Percentiles rank a stretch among this genome's conserved stretches.
These are phyloP conservation scores for Pipra filicauda DNA, from an alignment of 2,113 vertebrate species.

Conservation along the genomic window DNA sequence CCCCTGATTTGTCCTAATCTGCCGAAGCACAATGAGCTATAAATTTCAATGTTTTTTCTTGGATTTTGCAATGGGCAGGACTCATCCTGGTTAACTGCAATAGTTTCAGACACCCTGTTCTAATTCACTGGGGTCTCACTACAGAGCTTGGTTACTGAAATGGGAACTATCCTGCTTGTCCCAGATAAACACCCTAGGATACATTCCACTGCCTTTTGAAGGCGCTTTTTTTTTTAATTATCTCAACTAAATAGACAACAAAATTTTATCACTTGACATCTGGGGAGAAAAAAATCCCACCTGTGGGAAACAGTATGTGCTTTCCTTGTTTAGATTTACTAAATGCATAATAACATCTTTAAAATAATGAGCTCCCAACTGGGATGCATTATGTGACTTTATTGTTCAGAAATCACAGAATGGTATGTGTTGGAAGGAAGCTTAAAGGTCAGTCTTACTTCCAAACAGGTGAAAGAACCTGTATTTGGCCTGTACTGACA, in stretches of 20 bases:
- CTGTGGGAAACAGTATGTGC: rapidly evolving
- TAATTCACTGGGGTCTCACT: neutral
- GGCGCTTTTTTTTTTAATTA: neutral
- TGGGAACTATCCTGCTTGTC: neutral
- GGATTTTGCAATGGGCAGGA: neutral
- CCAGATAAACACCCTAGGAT: neutral
- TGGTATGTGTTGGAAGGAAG: neutral
- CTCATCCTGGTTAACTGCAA: neutral
- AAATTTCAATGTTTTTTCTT: neutral
- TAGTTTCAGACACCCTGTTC: neutral
- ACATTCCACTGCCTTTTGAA: neutral
- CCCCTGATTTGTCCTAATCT: rapidly evolving
- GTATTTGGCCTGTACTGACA: neutral
- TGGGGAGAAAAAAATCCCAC: neutral
- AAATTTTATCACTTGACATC: neutral
- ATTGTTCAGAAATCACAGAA: neutral
- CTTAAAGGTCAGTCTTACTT: neutral
- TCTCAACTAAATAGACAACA: neutral
- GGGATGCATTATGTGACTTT: neutral
- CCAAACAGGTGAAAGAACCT: neutral
- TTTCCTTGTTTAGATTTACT: neutral
- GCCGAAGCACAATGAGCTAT: neutral
- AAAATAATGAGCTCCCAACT: neutral
- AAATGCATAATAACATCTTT: neutral
- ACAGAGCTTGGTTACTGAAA: neutral